Evolutionary conservation across 2,797 vertebrate genomes (phyloP).

Genomic region (Triplophysa yarkandensis): DNA sequence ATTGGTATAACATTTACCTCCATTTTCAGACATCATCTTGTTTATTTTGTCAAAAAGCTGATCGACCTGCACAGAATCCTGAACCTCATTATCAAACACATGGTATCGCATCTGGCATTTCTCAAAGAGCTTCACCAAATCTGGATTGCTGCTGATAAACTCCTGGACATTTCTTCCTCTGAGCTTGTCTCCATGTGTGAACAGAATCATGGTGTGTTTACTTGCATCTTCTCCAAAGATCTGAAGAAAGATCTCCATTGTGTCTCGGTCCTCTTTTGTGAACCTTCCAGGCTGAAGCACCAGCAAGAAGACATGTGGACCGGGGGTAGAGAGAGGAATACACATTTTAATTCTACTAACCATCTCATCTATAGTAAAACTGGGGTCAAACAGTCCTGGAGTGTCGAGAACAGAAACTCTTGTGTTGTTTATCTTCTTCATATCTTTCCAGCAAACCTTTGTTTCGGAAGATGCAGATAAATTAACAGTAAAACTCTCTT

Average conservation of each 20-base stretch:
- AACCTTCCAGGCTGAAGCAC: constrained; percentile 12
- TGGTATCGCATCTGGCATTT: constrained; percentile 18
- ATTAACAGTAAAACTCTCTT: constrained; percentile 3
- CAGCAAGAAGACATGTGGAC: constrained; percentile 34
- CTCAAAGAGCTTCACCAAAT: constrained; percentile 16
- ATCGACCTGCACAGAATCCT: constrained; percentile 2
- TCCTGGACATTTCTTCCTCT: constrained; percentile 4
- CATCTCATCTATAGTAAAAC: constrained; percentile 18
- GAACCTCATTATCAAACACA: constrained; percentile 32
- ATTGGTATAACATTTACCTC: constrained; percentile 22
- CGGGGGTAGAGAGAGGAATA: constrained; percentile 24
- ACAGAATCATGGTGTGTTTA: constrained; percentile 7
- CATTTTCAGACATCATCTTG: constrained; percentile 13
- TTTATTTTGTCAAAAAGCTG: constrained; percentile 29
- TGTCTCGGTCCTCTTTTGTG: constrained; percentile 33
- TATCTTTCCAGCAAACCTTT: constrained; percentile 16
- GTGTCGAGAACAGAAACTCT: constrained; percentile 39
- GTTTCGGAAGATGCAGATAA: constrained; percentile 23
- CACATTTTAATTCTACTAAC: constrained; percentile 21
- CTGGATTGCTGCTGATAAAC: constrained; percentile 8
- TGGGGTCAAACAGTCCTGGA: constrained; percentile 42
- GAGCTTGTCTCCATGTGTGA: constrained; percentile 11
- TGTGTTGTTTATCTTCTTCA: constrained; percentile 1
- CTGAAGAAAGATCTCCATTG: not conserved
- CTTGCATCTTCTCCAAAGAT: constrained; percentile 30